A percentile compares a stretch with the other conserved stretches of the same genome.
These are phyloP conservation scores for Gryllus longicercus DNA, from an alignment of 2,888 invertebrate species.

Conservation along the genomic window DNA sequence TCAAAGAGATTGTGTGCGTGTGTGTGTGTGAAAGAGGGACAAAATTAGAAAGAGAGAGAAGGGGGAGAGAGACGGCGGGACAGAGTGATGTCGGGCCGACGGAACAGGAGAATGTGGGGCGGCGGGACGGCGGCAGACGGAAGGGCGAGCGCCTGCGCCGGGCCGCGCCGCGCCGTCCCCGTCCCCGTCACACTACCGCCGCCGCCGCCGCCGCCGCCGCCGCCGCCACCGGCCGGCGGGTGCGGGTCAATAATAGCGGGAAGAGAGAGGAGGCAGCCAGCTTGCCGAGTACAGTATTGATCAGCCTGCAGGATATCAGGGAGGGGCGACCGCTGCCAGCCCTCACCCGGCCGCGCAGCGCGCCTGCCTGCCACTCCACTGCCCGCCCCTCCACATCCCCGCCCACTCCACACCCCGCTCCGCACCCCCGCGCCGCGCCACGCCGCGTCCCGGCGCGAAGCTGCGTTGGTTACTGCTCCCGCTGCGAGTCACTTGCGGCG, in stretches of 20 bases:
- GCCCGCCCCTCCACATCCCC: too few species aligned
- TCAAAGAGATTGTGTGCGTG: too few species aligned
- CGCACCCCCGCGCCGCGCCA: too few species aligned
- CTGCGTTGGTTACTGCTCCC: background rate
- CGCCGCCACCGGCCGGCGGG: background rate
- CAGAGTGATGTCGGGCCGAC: too few species aligned
- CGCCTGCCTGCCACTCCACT: too few species aligned
- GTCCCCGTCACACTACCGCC: background rate
- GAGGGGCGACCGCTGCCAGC: constrained; percentile 11
- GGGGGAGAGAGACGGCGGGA: too few species aligned
- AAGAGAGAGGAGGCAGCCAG: constrained; percentile 10
- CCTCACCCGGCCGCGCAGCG: too few species aligned
- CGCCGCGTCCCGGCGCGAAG: background rate
- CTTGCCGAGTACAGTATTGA: constrained; percentile 30
- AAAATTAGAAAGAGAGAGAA: too few species aligned
- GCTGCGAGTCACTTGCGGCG: background rate
- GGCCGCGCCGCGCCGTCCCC: background rate
- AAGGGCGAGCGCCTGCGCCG: too few species aligned
- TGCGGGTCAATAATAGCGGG: constrained; percentile 17
- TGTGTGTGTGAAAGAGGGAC: accelerated
- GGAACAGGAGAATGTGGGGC: too few species aligned
- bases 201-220: background rate
- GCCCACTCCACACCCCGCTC: too few species aligned
- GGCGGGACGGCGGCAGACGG: too few species aligned
- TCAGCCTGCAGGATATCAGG: constrained; percentile 33